Evolutionary conservation across 2,797 vertebrate genomes (phyloP).

Genomic region (Platyrinchus mystaceus): DNA sequence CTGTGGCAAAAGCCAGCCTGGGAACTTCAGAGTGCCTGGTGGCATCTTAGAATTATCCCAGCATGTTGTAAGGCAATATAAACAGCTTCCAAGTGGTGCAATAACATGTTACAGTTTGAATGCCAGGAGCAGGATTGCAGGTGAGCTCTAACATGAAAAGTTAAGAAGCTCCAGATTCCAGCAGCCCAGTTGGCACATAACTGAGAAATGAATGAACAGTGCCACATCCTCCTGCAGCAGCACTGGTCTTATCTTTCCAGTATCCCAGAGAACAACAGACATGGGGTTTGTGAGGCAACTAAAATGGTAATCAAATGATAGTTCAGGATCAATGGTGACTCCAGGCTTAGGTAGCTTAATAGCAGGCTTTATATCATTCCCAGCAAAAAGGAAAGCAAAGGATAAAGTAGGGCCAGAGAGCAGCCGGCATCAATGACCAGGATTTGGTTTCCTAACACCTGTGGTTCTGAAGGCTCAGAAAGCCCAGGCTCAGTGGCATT

Average conservation of each 20-base stretch:
- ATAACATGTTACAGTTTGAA: not conserved
- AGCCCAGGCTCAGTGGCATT: not conserved
- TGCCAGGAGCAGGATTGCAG: not conserved
- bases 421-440: not conserved
- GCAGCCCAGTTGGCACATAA: not conserved
- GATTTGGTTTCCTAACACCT: not conserved
- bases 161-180: not conserved
- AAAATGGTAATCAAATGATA: conserved; percentile 28
- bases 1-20: not conserved
- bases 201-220: not conserved
- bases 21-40: not conserved
- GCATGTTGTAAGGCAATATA: not conserved
- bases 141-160: not conserved
- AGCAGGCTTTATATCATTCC: not conserved
- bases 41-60: not conserved
- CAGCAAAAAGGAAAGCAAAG: not conserved
- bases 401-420: not conserved
- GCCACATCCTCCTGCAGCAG: not conserved
- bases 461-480: not conserved
- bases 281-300: not conserved
- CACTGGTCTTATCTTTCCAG: not conserved
- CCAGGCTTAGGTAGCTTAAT: not conserved
- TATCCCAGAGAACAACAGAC: not conserved
- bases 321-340: not conserved
- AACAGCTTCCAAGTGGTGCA: not conserved